A percentile compares a stretch with the other conserved stretches of the same genome.
These are phyloP conservation scores for Gallirallus australis DNA, from an alignment of 2,797 vertebrate genomes.

Conservation along the genomic window DNA sequence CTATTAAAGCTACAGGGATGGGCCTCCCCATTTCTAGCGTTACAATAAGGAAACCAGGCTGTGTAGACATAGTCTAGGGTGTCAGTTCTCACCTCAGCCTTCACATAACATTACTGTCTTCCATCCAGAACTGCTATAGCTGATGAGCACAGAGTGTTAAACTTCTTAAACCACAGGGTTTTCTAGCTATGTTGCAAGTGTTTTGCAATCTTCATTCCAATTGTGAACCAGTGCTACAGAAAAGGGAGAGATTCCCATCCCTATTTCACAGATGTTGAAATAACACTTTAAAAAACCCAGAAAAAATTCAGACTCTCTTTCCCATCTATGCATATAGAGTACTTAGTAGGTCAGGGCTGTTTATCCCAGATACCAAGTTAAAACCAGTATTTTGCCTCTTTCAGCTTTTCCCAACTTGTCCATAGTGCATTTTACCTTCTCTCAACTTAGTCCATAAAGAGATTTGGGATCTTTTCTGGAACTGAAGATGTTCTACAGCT, in stretches of 20 bases:
- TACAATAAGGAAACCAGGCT: not conserved
- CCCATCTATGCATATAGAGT: not conserved
- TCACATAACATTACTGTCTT: not conserved
- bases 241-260: not conserved
- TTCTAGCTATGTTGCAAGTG: not conserved
- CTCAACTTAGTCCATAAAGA: conserved; percentile 59
- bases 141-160: not conserved
- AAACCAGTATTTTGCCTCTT: conserved; percentile 1
- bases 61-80: not conserved
- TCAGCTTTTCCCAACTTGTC: conserved; percentile 43
- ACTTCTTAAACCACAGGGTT: not conserved
- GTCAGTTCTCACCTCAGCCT: not conserved
- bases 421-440: conserved; percentile 43
- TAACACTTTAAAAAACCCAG: not conserved
- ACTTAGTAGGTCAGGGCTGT: conserved; percentile 16
- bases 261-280: not conserved
- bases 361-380: conserved; percentile 21
- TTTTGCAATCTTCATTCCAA: not conserved
- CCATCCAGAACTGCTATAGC: rapidly evolving
- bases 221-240: not conserved
- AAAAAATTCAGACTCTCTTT: not conserved
- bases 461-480: conserved; percentile 63
- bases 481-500: conserved; percentile 58
- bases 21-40: not conserved
- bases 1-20: not conserved